Percentiles rank a stretch among this genome's conserved stretches.
phyloP scores from a whole-genome alignment of 1,140 invertebrate species.

The Pteromalus puparum region DNA sequence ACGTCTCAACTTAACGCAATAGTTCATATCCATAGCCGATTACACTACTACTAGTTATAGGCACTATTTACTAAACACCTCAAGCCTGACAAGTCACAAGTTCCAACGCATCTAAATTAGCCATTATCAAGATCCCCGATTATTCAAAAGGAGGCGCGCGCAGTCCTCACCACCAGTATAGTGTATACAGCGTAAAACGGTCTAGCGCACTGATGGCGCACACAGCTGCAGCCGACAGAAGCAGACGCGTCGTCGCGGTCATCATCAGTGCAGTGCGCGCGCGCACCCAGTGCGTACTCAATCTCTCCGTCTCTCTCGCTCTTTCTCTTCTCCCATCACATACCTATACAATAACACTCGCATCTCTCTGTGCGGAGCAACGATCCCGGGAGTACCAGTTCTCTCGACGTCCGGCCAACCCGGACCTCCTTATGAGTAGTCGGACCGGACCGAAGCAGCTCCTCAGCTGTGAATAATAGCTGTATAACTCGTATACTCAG shows the following conservation, averaged over 20 bases:
- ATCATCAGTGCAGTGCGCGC: constrained; percentile 22
- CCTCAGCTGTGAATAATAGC: background rate
- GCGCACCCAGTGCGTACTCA: background rate
- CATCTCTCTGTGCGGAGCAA: background rate
- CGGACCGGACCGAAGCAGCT: background rate
- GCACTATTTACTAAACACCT: too few relatives aligned
- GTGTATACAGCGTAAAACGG: too few relatives aligned
- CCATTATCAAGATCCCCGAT: background rate
- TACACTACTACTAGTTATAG: too few relatives aligned
- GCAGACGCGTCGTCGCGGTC: background rate
- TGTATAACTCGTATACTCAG: background rate
- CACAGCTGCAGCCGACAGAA: too few relatives aligned
- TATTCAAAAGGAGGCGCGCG: background rate
- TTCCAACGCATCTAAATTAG: too few relatives aligned
- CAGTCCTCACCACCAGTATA: background rate
- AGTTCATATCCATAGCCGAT: too few relatives aligned
- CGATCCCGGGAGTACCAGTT: background rate
- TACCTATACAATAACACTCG: background rate
- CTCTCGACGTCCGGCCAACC: background rate
- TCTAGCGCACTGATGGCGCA: too few relatives aligned
- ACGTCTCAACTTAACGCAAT: too few relatives aligned
- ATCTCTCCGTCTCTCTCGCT: background rate
- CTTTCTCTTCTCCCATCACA: background rate
- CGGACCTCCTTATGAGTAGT: background rate
- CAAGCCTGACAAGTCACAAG: too few relatives aligned